Base-by-base conservation (phyloP, 2,888 invertebrate species). In the Tethea ocularis region DNA sequence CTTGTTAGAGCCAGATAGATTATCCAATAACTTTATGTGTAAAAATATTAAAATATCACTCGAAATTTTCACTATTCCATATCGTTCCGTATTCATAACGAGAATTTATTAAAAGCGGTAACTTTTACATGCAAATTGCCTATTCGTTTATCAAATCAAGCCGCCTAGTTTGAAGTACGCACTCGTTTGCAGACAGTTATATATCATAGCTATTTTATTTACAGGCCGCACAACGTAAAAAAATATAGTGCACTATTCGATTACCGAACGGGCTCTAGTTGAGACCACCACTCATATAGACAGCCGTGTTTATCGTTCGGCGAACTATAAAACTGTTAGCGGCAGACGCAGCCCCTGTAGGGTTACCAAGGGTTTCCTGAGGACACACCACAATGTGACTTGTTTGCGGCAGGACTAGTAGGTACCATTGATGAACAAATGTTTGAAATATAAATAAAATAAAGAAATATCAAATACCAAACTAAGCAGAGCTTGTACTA, bases 231-330 rank as follows among this genome's bases (percentile, higher is more conserved):
- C 10, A 46, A 60, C 62, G 66, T 70, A 69, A 75, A 70, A n/a
- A 68, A 65, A 56, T 60, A 62, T 63, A 66, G 66, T 64, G 66
- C 66, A 67, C 60, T 63, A 71, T 69, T 74, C 62, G 69, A 75
- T 75, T 69, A 68, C 67, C 29, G 58, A 64, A 54, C 60, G 63
- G 59, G 52, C 52, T 29, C 63, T 57, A 60, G 61, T 52, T 26
- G 52, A 52, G 53, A 61, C 58, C 57, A 61, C 61, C 59, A 63
- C 61, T 29, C 61, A 60, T 51, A 58, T 56, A 58, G 55, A 57
- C 51, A 53, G 26, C 55, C 41, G 54, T 41, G 41, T 63, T 59
- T 59, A 61, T 53, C 59, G 61, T 13, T 46, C 54, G 54, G 46
- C 15, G 54, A 54, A 46, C 56, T 46, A 46, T 63, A 60, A 72